Base-by-base conservation (phyloP, 2,888 invertebrate genomes). In the Lucinisca nassula region DNA sequence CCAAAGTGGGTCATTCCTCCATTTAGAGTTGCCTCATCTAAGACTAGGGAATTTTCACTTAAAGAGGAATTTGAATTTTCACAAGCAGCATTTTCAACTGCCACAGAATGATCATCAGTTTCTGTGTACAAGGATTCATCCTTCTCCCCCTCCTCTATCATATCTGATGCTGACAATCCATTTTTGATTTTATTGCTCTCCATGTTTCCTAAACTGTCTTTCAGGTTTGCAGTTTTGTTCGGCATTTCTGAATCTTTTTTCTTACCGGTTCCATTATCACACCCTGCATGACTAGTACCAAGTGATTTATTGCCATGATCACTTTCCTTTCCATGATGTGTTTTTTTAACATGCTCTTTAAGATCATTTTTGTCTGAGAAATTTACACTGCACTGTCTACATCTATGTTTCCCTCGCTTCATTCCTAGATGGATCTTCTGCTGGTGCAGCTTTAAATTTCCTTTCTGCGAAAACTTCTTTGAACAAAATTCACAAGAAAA, bases 391-490 rank as follows among this genome's bases (percentile, higher is more conserved):
- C 67, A 67, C 3, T 67, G 12, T 32, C 1, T 35, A 67, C 67
- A 67, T 17, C 67, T 32, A 17, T 67, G 14, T 67, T 35, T 67
- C 2, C 67, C 35, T 3, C 10, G 32, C 10, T 67, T 67, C 10
- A 35, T 32, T 1, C 81, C 85, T 0, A 81, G 58, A 40, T 85
- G 85, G 17, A 85, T 85, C 58, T 85, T 85, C 85, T 85, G 81
- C 73, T 85, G 81, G 78, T 86, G 86, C 8, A 86, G 35, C 49
- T 86, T 86, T 24, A 86, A 38, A 61, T 86, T 86, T 14, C 86
- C 86, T 76, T 86, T 86, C 76, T 86, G 86, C 2, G 86, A 86
- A 37, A 86, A 86, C 14, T 67, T 67, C 32, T 86, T 86, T 32
- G 27, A 40, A 51, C 86, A 86, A 1, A 86, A 32, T 24, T 73